Conservation (phyloP, 2,113 vertebrate species). For the Alces alces region DNA sequence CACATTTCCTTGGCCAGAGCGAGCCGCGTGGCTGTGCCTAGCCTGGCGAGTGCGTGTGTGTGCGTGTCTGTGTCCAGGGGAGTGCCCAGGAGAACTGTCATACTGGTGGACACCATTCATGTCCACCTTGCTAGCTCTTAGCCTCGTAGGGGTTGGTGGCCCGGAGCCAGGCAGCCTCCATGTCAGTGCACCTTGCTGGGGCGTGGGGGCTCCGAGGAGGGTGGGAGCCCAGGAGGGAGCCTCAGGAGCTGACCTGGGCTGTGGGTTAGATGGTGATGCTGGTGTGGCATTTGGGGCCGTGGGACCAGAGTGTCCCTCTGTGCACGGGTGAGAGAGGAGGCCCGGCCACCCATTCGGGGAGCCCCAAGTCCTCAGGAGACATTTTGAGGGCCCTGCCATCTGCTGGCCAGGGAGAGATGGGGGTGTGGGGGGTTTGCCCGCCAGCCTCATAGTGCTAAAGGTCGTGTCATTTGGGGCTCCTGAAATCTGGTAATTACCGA, state of each 20-base stretch:
- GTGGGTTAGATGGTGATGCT: background rate
- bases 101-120: fast-evolving
- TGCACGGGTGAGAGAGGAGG: background rate
- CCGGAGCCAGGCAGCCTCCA: fast-evolving
- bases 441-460: background rate
- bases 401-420: background rate
- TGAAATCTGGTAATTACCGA: background rate
- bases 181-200: background rate
- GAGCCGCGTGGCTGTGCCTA: background rate
- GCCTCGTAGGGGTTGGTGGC: background rate
- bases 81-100: background rate
- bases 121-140: background rate
- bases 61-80: background rate
- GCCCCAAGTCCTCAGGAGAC: background rate
- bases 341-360: background rate
- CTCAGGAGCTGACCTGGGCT: background rate
- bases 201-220: background rate
- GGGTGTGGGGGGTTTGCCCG: background rate
- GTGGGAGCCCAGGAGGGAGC: background rate
- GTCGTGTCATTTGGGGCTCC: background rate
- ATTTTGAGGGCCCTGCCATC: background rate
- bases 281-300: background rate
- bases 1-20: background rate
- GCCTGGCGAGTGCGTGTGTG: background rate
- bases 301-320: background rate